phyloP scores from a whole-genome alignment of 2,888 invertebrate genomes.

The Ichneumon xanthorius region DNA sequence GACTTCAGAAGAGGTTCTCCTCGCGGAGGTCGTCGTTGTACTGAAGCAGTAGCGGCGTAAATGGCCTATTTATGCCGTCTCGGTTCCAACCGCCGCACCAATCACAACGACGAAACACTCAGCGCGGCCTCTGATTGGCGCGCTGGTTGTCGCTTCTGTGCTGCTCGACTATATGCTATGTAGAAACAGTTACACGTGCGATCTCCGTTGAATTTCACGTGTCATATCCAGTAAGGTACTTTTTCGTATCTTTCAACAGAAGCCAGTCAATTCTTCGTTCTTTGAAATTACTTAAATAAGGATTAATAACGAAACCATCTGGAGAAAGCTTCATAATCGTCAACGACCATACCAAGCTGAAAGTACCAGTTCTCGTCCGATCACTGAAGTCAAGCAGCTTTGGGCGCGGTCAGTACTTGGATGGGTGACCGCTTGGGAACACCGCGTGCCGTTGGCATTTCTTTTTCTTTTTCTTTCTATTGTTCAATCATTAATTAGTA shows the following conservation, averaged over 20 bases:
- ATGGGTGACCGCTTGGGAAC: slow-evolving; percentile 19
- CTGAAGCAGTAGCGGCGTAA: background rate
- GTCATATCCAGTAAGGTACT: too few species aligned
- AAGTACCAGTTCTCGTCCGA: slow-evolving; percentile 45
- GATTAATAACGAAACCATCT: too few species aligned
- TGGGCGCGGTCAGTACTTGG: slow-evolving; percentile 62
- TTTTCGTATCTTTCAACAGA: too few species aligned
- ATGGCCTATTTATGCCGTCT: background rate
- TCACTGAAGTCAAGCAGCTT: slow-evolving; percentile 52
- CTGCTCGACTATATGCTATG: background rate
- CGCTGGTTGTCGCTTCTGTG: slow-evolving; percentile 9
- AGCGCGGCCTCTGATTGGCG: slow-evolving; percentile 31
- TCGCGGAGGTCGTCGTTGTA: background rate
- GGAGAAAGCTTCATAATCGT: background rate
- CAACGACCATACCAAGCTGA: slow-evolving; percentile 42
- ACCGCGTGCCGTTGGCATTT: too few species aligned
- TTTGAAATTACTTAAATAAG: too few species aligned
- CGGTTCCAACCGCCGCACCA: slow-evolving; percentile 9
- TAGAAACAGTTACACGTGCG: background rate
- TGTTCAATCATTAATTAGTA: too few species aligned
- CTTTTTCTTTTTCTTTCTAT: too few species aligned
- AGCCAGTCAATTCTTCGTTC: too few species aligned
- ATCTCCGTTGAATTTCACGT: too few species aligned
- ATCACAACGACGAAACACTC: background rate
- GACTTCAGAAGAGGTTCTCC: background rate